These are phyloP conservation scores for Anas platyrhynchos DNA, from an alignment of 2,113 vertebrate species.

Conservation along the genomic window DNA sequence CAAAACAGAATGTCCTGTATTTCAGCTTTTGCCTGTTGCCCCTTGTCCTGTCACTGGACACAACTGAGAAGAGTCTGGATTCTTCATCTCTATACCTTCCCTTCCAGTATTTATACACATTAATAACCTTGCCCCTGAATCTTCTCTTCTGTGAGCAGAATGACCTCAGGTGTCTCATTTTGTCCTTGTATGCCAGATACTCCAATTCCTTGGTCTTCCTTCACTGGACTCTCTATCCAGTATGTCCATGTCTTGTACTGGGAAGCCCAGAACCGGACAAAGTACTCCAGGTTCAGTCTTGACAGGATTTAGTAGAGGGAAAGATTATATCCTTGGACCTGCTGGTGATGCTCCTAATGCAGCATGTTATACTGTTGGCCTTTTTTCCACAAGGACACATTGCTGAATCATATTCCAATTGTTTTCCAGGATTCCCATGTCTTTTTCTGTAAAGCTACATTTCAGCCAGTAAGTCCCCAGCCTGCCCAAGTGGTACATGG, in stretches of 20 bases:
- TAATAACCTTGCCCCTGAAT: neutral
- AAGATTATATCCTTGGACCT: neutral
- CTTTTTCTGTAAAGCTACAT: neutral
- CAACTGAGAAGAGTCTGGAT: neutral
- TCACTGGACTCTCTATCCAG: neutral
- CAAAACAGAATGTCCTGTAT: neutral
- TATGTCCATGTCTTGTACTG: neutral
- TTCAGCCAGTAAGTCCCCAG: neutral
- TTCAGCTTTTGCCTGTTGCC: neutral
- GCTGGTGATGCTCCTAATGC: neutral
- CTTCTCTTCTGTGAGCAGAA: neutral
- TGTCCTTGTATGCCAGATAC: neutral
- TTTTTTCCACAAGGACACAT: neutral
- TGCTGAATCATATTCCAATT: neutral
- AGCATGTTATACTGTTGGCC: neutral
- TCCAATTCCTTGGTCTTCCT: neutral
- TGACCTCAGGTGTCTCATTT: neutral
- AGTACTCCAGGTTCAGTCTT: neutral
- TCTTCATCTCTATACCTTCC: neutral
- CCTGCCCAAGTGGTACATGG: neutral
- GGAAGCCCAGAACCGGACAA: neutral
- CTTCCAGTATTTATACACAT: neutral
- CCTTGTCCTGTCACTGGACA: neutral
- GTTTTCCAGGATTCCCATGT: neutral
- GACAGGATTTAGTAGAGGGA: neutral